Evolutionary conservation across 2,888 invertebrate species (phyloP), one percentile per base, ranked within the genome.

Genomic region (Chirona hameri): DNA sequence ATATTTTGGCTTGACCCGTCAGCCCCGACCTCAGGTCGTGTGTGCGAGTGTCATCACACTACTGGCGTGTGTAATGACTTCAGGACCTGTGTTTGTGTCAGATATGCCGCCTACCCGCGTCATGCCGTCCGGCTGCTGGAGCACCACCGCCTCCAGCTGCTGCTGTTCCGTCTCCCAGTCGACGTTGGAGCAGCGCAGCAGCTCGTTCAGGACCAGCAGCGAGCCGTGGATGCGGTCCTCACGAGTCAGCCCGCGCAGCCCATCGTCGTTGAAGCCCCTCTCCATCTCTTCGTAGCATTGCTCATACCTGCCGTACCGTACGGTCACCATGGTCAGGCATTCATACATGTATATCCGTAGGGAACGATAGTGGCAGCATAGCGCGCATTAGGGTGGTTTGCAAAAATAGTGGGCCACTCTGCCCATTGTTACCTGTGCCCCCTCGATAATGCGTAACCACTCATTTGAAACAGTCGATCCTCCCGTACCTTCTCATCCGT

Each of bases 151-250:
- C 89, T 94, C 93, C 0, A 95, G 88, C n/a, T 90, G 89, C 83
- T 92, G 93, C 86, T 95, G 95, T 85, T 92, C 93, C 81, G 92
- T 90, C 87, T 96, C 96, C 95, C 96, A 96, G 46, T 91, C 91
- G 0, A 94, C 92, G 89, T 98, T 97, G 76, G 96, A 94, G 87
- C 95, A 95, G 83, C 98, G 91, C 27, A 99, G 90, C 4, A 99
- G 89, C 88, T 99, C 99, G 89, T 99, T 98, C 52, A 98, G 90
- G 31, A 98, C 94, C 69, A 99, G 90, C 24, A 99, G 89, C 0
- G 96, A 95, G 55, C 98, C 98, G 88, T 99, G 98, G 31, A 95
- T 92, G 87, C 94, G 92, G 87, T 98, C 98, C 86, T 99, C 98
- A 85, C 92, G 91, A 5, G 93, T 93, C 83, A 93, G 92, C 65